Evolutionary conservation across 2,113 vertebrate species (phyloP), one percentile per base, ranked within the genome.

Genomic region (Euleptes europaea): DNA sequence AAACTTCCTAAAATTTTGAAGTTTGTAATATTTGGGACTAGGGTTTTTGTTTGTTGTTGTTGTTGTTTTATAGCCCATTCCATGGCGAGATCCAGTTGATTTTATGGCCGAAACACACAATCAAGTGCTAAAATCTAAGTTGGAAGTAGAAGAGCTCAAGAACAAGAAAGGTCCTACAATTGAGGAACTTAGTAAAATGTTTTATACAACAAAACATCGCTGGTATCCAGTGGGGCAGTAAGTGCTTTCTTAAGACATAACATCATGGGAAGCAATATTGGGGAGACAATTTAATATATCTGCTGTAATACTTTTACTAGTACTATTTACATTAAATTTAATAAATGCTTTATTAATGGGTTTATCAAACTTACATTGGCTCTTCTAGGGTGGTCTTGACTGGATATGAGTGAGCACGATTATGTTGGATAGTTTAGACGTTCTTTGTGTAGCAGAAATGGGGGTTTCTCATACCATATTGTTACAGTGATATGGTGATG

Each of bases 211-310:
- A 11, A 99, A 99, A 92, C 99, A 99, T 90, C 96, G 96, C 9
- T 99, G 98, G 98, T 99, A 98, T 93, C 98, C 98, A 35, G 73
- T 91, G 42, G 98, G 98, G 96, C 97, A 98, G 99, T 99, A 96
- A 98, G 98, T 98, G 84, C 74, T 82, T 38, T 82, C 33, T 84
- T 63, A 74, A 0, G 1, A 0, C 57, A 6, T n/a, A n/a, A n/a
- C 47, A 0, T 49, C 35, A 28, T 15, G 47, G 11, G 35, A 40
- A 44, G 35, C 60, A 79, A 15, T 12, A 35, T 83, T 42, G 78
- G 83, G 42, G 26, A 86, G 71, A 84, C 1, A 88, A 26, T 14
- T 74, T 66, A 84, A 40, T 26, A 67, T 42, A 3, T 15, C 0
- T 71, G 60, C 44, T 84, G 86, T 33, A 87, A 2, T 57, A 13